Conservation (phyloP, 1,140 invertebrate genomes). For the Laupala kohalensis region DNA sequence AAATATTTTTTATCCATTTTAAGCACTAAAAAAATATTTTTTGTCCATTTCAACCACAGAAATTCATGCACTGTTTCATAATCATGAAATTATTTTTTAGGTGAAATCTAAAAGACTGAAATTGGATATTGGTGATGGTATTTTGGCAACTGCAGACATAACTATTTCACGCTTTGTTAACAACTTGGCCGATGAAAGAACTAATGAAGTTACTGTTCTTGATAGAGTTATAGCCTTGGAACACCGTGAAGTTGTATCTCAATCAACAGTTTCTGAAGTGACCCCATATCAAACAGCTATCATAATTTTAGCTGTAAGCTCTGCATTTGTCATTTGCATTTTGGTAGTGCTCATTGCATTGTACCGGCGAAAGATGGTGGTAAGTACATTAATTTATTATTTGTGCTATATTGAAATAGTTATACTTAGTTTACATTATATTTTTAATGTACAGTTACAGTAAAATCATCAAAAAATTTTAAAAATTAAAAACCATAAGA, state of each 20-base stretch:
- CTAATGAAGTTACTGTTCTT: conserved; percentile 15
- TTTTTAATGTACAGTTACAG: no score
- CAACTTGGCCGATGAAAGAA: conserved; percentile 29
- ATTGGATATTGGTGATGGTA: conserved; percentile 19
- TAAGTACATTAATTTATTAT: not conserved
- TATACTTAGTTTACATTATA: no score
- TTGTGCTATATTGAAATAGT: not conserved
- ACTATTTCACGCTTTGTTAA: conserved; percentile 46
- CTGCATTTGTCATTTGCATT: conserved; percentile 56
- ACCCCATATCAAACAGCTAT: conserved; percentile 56
- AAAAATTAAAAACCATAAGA: no score
- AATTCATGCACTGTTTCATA: not conserved
- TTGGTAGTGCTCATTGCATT: conserved; percentile 51
- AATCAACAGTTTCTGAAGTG: conserved; percentile 44
- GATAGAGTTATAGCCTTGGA: conserved; percentile 41
- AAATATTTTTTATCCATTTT: no score
- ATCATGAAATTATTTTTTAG: conserved; percentile 23
- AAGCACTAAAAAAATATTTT: not conserved
- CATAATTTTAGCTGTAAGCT: conserved; percentile 51
- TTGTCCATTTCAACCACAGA: not conserved
- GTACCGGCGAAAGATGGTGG: conserved; percentile 31
- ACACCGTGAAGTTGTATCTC: conserved; percentile 51
- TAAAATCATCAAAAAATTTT: not conserved
- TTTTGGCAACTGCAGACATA: conserved; percentile 45
- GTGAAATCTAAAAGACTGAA: conserved; percentile 39